These are phyloP conservation scores for Liopterus haemorrhoidalis DNA, from an alignment of 2,888 invertebrate genomes.

Conservation along the genomic window DNA sequence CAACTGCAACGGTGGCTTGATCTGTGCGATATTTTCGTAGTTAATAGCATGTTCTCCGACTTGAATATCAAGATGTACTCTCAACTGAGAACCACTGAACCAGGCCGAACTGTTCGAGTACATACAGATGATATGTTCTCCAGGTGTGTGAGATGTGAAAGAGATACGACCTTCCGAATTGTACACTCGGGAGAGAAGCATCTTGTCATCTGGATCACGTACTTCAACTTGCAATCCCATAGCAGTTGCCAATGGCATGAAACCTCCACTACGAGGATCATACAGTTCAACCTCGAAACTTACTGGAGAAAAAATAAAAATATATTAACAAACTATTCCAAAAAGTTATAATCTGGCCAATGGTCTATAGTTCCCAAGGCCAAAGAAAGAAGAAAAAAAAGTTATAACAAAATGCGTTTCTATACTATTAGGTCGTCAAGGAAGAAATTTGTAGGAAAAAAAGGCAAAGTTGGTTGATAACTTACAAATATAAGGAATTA, in stretches of 20 bases:
- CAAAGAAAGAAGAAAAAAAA: too few relatives aligned
- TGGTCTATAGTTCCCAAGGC: too few relatives aligned
- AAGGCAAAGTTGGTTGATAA: too few relatives aligned
- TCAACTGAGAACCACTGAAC: slow-evolving; percentile 95
- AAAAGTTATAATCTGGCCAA: too few relatives aligned
- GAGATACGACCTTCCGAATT: slow-evolving; percentile 94
- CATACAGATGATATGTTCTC: slow-evolving; percentile 97
- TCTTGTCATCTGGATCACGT: slow-evolving; percentile 91
- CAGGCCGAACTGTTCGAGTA: slow-evolving; percentile 97
- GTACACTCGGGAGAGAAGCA: slow-evolving; percentile 86
- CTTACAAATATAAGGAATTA: too few relatives aligned
- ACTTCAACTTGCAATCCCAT: slow-evolving; percentile 99
- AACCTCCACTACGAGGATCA: slow-evolving; percentile 91
- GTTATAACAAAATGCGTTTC: too few relatives aligned
- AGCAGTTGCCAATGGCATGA: slow-evolving; percentile 90
- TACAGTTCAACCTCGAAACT: slow-evolving; percentile 97
- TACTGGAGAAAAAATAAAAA: slow-evolving; percentile 62
- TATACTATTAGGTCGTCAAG: too few relatives aligned
- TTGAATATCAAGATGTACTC: slow-evolving; percentile 95
- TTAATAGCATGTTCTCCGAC: slow-evolving; percentile 98
- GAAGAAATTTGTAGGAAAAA: too few relatives aligned
- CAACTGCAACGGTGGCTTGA: slow-evolving; percentile 92
- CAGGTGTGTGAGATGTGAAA: slow-evolving; percentile 94
- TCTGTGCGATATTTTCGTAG: slow-evolving; percentile 94
- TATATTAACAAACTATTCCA: too few relatives aligned